Conservation (phyloP, 2,113 vertebrate species). For the Dipodomys merriami region DNA sequence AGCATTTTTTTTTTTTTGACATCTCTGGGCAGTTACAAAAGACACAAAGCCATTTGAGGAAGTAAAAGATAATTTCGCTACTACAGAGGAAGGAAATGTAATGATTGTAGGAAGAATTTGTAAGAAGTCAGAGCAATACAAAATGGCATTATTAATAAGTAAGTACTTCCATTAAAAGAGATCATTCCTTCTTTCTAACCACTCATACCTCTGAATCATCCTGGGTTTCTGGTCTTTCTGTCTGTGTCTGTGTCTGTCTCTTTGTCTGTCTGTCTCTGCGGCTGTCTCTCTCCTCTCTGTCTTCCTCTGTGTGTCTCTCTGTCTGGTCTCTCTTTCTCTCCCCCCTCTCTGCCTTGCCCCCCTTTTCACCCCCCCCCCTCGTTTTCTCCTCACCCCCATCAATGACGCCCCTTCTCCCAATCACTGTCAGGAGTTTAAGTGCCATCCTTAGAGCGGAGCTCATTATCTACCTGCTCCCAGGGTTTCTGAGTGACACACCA, state of each 20-base stretch:
- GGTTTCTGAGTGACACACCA: constrained; percentile 57
- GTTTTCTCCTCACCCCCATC: background rate
- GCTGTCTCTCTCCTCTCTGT: background rate
- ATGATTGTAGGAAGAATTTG: constrained; percentile 12
- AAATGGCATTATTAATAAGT: constrained; percentile 50
- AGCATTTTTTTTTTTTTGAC: background rate
- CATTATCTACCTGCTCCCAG: constrained; percentile 47
- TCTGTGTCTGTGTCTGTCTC: background rate
- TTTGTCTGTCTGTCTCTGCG: background rate
- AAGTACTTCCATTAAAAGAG: constrained; percentile 30
- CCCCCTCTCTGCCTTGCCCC: background rate
- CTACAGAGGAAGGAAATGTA: constrained; percentile 2
- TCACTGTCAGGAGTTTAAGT: constrained; percentile 37
- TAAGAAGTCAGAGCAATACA: constrained; percentile 54
- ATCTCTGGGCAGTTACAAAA: background rate
- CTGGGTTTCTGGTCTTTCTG: background rate
- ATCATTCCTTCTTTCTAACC: background rate
- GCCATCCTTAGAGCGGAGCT: background rate
- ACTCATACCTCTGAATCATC: constrained; percentile 40
- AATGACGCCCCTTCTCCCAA: background rate
- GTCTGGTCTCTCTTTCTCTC: background rate
- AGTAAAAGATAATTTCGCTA: constrained; percentile 31
- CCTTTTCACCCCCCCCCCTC: too few relatives aligned
- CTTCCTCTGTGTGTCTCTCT: background rate
- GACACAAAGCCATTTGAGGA: constrained; percentile 8